phyloP scores from a whole-genome alignment of 2,888 invertebrate species.

The Agrochola lota region DNA sequence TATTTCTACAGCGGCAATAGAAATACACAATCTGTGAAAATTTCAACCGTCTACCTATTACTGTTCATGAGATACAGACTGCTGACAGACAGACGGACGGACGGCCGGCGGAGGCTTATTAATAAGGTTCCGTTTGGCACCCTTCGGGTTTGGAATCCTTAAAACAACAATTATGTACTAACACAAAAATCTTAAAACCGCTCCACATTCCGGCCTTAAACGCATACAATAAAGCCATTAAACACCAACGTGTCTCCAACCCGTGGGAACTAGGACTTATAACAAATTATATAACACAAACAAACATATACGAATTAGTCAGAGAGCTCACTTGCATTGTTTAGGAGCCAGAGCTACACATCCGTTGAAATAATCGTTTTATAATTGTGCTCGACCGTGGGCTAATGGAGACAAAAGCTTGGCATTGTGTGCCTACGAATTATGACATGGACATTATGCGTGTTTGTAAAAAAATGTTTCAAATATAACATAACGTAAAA shows the following conservation, averaged over 20 bases:
- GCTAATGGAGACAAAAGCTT: slow-evolving; percentile 66
- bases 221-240: slow-evolving; percentile 36
- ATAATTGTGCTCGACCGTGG: slow-evolving; percentile 75
- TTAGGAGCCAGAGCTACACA: slow-evolving; percentile 56
- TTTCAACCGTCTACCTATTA: too few relatives aligned
- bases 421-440: slow-evolving; percentile 64
- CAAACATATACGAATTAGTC: slow-evolving; percentile 51
- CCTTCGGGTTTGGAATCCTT: too few relatives aligned
- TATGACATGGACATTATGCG: slow-evolving; percentile 58
- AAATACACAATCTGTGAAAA: too few relatives aligned
- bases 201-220: slow-evolving; percentile 38
- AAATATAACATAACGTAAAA: slow-evolving; percentile 4
- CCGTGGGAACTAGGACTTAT: slow-evolving; percentile 67
- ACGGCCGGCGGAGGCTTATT: too few relatives aligned
- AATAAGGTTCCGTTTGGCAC: too few relatives aligned
- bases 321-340: slow-evolving; percentile 63
- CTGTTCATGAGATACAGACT: too few relatives aligned
- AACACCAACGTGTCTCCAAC: slow-evolving; percentile 24
- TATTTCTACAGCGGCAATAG: too few relatives aligned
- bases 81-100: too few relatives aligned
- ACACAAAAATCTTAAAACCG: slow-evolving; percentile 11
- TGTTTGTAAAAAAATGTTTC: slow-evolving; percentile 18
- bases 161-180: not conserved
- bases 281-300: slow-evolving; percentile 62
- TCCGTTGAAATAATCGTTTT: slow-evolving; percentile 76